Conservation (phyloP, 2,888 invertebrate genomes). For the Drosophila borborema region DNA sequence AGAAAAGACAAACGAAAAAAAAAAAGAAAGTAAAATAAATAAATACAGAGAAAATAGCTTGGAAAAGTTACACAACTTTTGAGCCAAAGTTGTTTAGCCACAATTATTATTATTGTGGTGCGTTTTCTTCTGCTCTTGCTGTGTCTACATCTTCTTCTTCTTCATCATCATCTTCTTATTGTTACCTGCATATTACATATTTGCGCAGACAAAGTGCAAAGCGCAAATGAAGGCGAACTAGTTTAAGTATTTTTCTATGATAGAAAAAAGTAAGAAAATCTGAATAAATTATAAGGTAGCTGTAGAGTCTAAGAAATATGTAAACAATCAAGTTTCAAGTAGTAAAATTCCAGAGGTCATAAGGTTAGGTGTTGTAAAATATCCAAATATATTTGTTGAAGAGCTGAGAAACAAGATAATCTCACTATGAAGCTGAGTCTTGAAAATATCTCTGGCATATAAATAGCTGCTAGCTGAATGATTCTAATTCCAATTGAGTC, state of each 20-base stretch:
- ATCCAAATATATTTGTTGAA: background rate
- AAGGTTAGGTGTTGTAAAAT: background rate
- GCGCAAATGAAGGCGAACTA: background rate
- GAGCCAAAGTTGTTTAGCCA: conserved; percentile 37
- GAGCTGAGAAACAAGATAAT: too few species aligned
- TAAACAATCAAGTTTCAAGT: background rate
- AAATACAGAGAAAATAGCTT: background rate
- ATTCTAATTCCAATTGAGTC: too few species aligned
- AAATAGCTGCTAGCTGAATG: too few species aligned
- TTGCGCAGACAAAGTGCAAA: background rate
- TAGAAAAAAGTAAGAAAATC: too few species aligned
- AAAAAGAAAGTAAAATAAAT: too few species aligned
- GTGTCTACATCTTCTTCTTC: background rate
- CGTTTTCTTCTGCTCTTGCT: background rate
- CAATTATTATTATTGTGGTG: conserved; percentile 16
- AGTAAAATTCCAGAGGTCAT: background rate
- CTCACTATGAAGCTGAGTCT: too few species aligned
- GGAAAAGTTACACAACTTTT: conserved; percentile 21
- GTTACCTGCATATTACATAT: conserved; percentile 26
- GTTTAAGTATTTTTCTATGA: background rate
- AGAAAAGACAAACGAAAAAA: background rate
- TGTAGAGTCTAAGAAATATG: background rate
- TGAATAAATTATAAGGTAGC: background rate
- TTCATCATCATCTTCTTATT: conserved; percentile 1
- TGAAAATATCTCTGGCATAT: too few species aligned